Conservation (phyloP, 1,140 invertebrate genomes). For the Diorhabda carinulata region DNA sequence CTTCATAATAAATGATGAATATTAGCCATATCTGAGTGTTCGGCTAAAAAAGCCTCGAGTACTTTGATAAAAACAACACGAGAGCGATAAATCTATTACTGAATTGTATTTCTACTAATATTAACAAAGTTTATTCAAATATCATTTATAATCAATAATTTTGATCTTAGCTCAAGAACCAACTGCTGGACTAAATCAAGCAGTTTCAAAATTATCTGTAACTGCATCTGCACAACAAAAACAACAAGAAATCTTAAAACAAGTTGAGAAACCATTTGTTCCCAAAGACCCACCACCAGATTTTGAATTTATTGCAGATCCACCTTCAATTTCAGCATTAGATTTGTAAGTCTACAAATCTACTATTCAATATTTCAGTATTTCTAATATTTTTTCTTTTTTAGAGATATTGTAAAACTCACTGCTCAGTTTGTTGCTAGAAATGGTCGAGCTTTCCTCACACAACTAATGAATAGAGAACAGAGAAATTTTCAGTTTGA, state of each 20-base stretch:
- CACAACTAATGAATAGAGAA: conserved; percentile 97
- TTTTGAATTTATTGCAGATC: conserved; percentile 97
- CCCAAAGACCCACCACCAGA: conserved; percentile 94
- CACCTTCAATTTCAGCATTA: conserved; percentile 96
- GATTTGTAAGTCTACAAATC: conserved; percentile 72
- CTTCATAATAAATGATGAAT: conserved; percentile 34
- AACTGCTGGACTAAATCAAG: conserved; percentile 37
- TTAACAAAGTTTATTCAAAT: neutral
- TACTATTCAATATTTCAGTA: conserved; percentile 20
- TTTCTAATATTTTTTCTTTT: conserved; percentile 38
- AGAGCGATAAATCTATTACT: conserved; percentile 28
- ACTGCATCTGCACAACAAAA: conserved; percentile 74
- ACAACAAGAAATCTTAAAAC: conserved; percentile 85
- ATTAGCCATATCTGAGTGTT: conserved; percentile 45
- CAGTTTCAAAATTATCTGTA: conserved; percentile 54
- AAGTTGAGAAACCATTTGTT: conserved; percentile 82
- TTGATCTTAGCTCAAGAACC: conserved; percentile 48
- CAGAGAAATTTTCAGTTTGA: conserved; percentile 99
- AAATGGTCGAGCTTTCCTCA: conserved; percentile 96
- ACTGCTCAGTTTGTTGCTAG: conserved; percentile 98
- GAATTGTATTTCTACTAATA: too few relatives aligned
- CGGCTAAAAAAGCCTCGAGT: conserved; percentile 39
- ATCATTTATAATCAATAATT: neutral
- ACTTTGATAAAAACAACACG: conserved; percentile 32
- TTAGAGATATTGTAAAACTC: conserved; percentile 92